Base-by-base conservation (phyloP, 2,888 invertebrate species). In the Malacosoma neustria region DNA sequence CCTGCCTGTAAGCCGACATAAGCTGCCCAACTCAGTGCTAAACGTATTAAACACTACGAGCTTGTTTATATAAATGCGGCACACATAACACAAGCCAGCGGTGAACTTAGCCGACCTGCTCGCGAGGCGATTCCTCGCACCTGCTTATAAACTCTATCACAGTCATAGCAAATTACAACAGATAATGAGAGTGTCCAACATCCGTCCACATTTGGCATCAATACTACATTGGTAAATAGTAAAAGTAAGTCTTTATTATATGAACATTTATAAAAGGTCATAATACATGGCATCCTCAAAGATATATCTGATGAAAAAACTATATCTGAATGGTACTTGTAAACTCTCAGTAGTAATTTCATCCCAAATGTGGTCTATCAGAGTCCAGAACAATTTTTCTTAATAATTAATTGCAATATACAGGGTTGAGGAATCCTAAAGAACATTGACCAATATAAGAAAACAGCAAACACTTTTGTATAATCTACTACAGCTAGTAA, bases 311-410 rank as follows among this genome's bases (percentile, higher is more conserved):
- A n/a, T n/a, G n/a, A n/a, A n/a, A n/a, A n/a, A n/a, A n/a, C n/a
- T n/a, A n/a, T n/a, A n/a, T n/a, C n/a, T n/a, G n/a, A n/a, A n/a
- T n/a, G n/a, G n/a, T n/a, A n/a, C n/a, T n/a, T n/a, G n/a, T n/a
- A n/a, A n/a, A n/a, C n/a, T n/a, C n/a, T n/a, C n/a, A n/a, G n/a
- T n/a, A n/a, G 22, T 4, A 9, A 22, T 22, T 22, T 22, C 5
- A 22, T 3, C 22, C 3, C 61, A 62, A 62, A 68, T 61, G 69
- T 63, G 57, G 50, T 63, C 65, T 62, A 59, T 60, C 60, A 71
- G 22, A 7, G 5, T 79, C 80, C 81, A 80, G 80, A 82, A 82
- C 81, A 77, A 80, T 81, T 80, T 80, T 79, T 68, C n/a, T n/a
- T n/a, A n/a, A n/a, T n/a, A n/a, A n/a, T n/a, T 42, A 52, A 51